Percentiles rank a stretch among this genome's conserved stretches.
Evolutionary conservation across 2,888 invertebrate species (phyloP).

Genomic region (Agrypnus murinus): DNA sequence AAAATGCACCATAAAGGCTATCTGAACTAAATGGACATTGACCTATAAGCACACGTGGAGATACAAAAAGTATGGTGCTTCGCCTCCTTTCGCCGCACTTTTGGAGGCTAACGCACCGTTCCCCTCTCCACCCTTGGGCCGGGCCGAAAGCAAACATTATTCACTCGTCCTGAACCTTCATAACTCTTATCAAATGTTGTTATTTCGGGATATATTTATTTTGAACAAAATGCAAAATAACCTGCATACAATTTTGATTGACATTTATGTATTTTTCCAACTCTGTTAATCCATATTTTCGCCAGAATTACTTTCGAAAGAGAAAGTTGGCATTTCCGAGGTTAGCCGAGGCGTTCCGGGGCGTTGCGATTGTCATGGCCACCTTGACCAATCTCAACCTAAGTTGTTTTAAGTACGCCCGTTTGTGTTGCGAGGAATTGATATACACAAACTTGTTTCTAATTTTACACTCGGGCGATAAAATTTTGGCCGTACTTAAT

Average conservation of each 20-base stretch:
- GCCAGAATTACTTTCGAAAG: conserved; percentile 59
- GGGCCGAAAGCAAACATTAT: conserved; percentile 54
- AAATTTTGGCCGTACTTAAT: conserved; percentile 37
- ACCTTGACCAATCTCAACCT: conserved; percentile 71
- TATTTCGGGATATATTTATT: conserved; percentile 20
- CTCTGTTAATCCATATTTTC: not conserved
- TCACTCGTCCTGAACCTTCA: conserved; percentile 46
- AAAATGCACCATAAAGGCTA: conserved; percentile 45
- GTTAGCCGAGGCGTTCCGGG: conserved; percentile 56
- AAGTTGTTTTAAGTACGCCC: conserved; percentile 64
- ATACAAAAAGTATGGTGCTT: conserved; percentile 62
- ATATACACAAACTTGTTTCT: conserved; percentile 43
- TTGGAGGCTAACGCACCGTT: conserved; percentile 64
- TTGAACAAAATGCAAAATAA: not conserved
- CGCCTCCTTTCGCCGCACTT: conserved; percentile 66
- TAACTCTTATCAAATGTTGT: conserved; percentile 38
- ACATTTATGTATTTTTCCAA: not conserved
- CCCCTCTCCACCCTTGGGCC: conserved; percentile 49
- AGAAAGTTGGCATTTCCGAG: conserved; percentile 64
- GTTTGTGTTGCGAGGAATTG: conserved; percentile 31
- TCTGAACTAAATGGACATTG: conserved; percentile 50
- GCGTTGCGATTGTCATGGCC: conserved; percentile 61
- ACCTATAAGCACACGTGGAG: conserved; percentile 63
- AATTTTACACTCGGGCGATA: conserved; percentile 45
- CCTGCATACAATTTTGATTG: not conserved